Conservation (phyloP, 1,140 invertebrate genomes). For the Conopomorpha cramerella region DNA sequence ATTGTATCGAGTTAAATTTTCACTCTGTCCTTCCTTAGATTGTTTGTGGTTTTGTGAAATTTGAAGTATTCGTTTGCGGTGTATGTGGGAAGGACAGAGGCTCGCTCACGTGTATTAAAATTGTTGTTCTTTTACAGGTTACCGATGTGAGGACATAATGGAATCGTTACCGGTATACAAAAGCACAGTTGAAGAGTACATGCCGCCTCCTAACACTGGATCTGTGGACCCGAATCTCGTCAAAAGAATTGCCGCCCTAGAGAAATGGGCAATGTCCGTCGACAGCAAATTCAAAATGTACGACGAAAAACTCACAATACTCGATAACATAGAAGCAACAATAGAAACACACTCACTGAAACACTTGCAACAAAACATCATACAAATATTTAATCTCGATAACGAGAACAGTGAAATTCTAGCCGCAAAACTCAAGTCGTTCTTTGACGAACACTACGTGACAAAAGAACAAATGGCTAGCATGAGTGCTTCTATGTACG, state of each 20-base stretch:
- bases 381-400: slow-evolving; percentile 27
- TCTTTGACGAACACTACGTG: slow-evolving; percentile 37
- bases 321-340: slow-evolving; percentile 34
- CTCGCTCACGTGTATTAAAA: no score
- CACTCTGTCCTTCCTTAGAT: slow-evolving; percentile 58
- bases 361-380: slow-evolving; percentile 37
- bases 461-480: slow-evolving; percentile 27
- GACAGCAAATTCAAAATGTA: slow-evolving; percentile 29
- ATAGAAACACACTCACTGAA: slow-evolving; percentile 43
- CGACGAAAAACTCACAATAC: slow-evolving; percentile 32
- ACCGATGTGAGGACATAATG: slow-evolving; percentile 22
- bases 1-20: slow-evolving; percentile 19
- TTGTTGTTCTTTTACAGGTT: slow-evolving; percentile 28
- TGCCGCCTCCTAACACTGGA: no score
- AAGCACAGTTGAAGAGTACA: no score
- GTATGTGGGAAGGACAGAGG: slow-evolving; percentile 53
- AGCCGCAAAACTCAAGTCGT: slow-evolving; percentile 26
- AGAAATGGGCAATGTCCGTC: slow-evolving; percentile 38
- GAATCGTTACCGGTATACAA: slow-evolving; percentile 3
- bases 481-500: slow-evolving; percentile 34
- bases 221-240: slow-evolving; percentile 27
- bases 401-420: slow-evolving; percentile 24
- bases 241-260: slow-evolving; percentile 34
- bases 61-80: neutral
- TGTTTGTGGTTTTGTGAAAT: no score